phyloP scores from a whole-genome alignment of 2,113 vertebrate species.

The Ceyx margarethae region DNA sequence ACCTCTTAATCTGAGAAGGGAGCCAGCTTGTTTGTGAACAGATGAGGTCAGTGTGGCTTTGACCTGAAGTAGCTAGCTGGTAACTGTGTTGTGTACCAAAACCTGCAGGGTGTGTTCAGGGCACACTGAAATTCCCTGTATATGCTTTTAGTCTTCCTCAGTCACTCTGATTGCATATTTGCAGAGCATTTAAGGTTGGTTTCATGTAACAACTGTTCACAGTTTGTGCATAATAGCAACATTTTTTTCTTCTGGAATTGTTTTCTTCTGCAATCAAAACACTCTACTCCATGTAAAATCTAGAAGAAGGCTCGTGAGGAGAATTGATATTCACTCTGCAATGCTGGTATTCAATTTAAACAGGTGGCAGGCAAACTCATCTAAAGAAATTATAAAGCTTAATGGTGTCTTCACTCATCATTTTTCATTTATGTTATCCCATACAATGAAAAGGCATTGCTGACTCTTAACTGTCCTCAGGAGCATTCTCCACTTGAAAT shows the following conservation, averaged over 20 bases:
- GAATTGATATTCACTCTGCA: slow-evolving; percentile 30
- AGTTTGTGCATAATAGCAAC: background rate
- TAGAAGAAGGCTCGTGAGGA: background rate
- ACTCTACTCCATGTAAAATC: background rate
- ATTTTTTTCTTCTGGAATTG: background rate
- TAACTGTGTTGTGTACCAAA: background rate
- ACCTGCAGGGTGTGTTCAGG: background rate
- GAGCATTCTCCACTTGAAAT: slow-evolving; percentile 57
- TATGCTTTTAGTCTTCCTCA: background rate
- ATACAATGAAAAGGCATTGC: slow-evolving; percentile 16
- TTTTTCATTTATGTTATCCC: slow-evolving; percentile 37
- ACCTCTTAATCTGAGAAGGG: background rate
- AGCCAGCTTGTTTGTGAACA: background rate
- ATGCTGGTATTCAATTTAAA: slow-evolving; percentile 44
- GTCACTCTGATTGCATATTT: background rate
- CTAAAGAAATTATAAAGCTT: slow-evolving; percentile 51
- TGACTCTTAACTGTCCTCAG: slow-evolving; percentile 32
- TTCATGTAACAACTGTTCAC: background rate
- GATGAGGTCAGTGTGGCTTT: background rate
- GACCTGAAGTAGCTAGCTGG: background rate
- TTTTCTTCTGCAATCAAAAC: background rate
- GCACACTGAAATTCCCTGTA: background rate
- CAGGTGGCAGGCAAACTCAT: slow-evolving; percentile 52
- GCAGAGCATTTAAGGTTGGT: background rate
- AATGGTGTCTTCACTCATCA: slow-evolving; percentile 5